These are phyloP conservation scores for Lasioglossum malachurum DNA, from an alignment of 2,888 invertebrate genomes.

Conservation along the genomic window DNA sequence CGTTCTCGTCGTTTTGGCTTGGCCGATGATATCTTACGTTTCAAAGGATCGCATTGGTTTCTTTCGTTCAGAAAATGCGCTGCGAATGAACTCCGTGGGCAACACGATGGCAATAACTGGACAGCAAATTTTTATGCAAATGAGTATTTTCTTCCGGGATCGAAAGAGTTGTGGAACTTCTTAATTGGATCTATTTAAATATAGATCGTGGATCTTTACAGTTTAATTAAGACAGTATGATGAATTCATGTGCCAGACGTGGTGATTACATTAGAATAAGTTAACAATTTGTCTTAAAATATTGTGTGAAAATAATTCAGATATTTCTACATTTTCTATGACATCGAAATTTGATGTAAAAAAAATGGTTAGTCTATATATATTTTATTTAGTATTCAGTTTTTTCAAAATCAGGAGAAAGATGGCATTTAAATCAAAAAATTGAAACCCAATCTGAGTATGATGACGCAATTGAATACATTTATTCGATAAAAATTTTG, in stretches of 20 bases:
- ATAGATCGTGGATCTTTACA: background rate
- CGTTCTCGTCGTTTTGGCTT: slow-evolving; percentile 19
- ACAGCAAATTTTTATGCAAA: background rate
- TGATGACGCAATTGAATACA: background rate
- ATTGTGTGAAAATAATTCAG: too few relatives aligned
- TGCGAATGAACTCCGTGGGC: background rate
- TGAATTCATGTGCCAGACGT: too few relatives aligned
- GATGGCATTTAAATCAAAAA: too few relatives aligned
- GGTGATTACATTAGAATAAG: too few relatives aligned
- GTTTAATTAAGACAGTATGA: too few relatives aligned
- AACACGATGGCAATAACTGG: background rate
- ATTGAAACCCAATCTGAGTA: background rate
- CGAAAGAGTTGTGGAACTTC: background rate
- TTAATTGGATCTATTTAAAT: background rate
- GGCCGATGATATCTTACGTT: slow-evolving; percentile 11
- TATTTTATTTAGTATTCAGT: too few relatives aligned
- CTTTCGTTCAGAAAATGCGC: slow-evolving; percentile 18
- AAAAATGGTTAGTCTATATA: too few relatives aligned
- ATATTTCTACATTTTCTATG: too few relatives aligned
- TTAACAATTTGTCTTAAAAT: too few relatives aligned
- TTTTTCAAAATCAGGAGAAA: too few relatives aligned
- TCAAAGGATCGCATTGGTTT: slow-evolving; percentile 19
- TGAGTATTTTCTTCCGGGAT: background rate
- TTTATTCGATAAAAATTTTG: background rate
- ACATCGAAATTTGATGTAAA: too few relatives aligned